phyloP scores from a whole-genome alignment of 1,140 invertebrate genomes.

The Drosophila yakuba region DNA sequence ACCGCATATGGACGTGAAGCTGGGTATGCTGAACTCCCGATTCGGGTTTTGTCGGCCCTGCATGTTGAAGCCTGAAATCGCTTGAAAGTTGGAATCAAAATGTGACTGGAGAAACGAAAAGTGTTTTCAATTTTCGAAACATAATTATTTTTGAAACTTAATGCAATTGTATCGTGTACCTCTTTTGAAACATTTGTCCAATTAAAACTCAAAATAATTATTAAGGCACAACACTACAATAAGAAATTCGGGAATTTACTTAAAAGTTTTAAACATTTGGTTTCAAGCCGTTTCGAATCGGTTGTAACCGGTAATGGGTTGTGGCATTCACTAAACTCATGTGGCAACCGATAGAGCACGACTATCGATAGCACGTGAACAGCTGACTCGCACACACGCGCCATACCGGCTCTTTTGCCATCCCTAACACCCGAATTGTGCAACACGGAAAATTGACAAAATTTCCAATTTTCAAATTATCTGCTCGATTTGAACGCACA shows the following conservation, averaged over 20 bases:
- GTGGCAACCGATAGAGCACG: neutral
- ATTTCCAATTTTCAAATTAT: neutral
- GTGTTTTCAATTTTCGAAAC: neutral
- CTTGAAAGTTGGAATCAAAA: neutral
- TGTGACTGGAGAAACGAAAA: neutral
- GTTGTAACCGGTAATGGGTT: neutral
- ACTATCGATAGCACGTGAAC: constrained; percentile 6
- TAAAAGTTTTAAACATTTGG: neutral
- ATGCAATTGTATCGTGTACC: too few relatives aligned
- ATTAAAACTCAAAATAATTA: too few relatives aligned
- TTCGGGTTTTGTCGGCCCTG: constrained; percentile 60
- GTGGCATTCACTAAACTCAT: neutral
- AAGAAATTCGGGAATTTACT: too few relatives aligned
- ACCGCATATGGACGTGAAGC: constrained; percentile 66
- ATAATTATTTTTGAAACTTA: neutral
- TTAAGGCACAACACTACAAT: too few relatives aligned
- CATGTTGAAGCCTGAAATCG: constrained; percentile 30
- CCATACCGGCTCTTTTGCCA: constrained; percentile 26
- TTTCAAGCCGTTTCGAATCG: neutral
- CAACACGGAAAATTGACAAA: constrained; percentile 50
- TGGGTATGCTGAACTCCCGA: constrained; percentile 50
- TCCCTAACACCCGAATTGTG: constrained; percentile 41
- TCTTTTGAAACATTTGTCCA: too few relatives aligned
- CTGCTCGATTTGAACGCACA: neutral
- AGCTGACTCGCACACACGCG: constrained; percentile 6